Conservation (phyloP, 2,888 invertebrate species). For the Uropetala carovei region DNA sequence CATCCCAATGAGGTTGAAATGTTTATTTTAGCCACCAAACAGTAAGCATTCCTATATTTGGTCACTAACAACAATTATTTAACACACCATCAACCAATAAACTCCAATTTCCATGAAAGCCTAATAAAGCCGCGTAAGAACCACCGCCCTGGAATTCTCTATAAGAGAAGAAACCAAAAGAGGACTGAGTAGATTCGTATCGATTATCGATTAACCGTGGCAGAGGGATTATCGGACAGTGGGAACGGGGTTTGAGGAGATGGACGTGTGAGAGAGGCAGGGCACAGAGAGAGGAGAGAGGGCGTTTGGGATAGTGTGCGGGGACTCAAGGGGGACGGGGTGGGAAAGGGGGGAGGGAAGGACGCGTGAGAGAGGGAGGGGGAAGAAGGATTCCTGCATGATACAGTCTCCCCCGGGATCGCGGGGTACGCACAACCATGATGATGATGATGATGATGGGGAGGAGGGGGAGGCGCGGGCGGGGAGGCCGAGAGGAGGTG, state of each 20-base stretch:
- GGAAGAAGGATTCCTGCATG: background rate
- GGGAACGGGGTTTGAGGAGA: background rate
- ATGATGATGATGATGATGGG: background rate
- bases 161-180: too few relatives aligned
- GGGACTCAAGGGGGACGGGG: background rate
- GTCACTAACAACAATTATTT: too few relatives aligned
- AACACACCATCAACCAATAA: too few relatives aligned
- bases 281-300: background rate
- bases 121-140: too few relatives aligned
- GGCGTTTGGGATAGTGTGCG: background rate
- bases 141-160: too few relatives aligned
- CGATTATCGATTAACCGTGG: conserved; percentile 5
- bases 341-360: background rate
- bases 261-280: background rate
- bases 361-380: background rate
- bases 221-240: conserved; percentile 18
- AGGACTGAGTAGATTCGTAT: background rate
- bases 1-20: too few relatives aligned
- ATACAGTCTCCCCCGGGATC: background rate
- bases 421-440: background rate
- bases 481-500: background rate
- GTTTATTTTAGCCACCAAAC: too few relatives aligned
- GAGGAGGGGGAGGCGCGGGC: background rate
- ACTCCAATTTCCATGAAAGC: too few relatives aligned
- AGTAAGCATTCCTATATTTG: too few relatives aligned